phyloP scores from a whole-genome alignment of 2,797 vertebrate genomes.

The Galagoides demidoff region DNA sequence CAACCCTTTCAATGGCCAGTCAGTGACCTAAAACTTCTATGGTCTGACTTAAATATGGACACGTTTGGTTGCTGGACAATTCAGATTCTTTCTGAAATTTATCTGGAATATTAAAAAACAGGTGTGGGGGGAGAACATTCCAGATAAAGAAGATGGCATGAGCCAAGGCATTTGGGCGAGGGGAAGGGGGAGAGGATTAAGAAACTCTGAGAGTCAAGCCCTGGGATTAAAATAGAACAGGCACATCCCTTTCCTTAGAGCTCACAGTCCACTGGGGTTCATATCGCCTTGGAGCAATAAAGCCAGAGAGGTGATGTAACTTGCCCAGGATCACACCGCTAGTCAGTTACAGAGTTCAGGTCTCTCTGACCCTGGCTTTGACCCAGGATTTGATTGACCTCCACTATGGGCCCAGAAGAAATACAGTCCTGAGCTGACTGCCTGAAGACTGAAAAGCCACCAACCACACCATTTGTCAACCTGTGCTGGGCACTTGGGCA shows the following conservation, averaged over 20 bases:
- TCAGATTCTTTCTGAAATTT: neutral
- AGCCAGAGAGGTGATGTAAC: neutral
- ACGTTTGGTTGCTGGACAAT: neutral
- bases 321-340: neutral
- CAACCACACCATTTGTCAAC: fast-evolving
- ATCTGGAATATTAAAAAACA: no score
- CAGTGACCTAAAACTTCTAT: neutral
- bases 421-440: neutral
- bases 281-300: neutral
- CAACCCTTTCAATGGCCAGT: neutral
- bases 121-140: no score
- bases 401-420: neutral
- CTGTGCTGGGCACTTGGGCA: no score
- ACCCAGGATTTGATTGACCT: neutral
- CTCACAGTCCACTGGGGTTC: neutral
- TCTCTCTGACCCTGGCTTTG: neutral
- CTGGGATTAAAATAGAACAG: neutral
- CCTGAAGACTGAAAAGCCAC: neutral
- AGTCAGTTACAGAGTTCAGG: neutral
- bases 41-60: neutral
- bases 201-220: neutral
- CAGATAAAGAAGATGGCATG: no score
- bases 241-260: neutral
- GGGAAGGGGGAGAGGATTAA: neutral
- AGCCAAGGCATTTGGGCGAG: no score